Evolutionary conservation across 2,888 invertebrate genomes (phyloP), one percentile per base, ranked within the genome.

Genomic region (Volucella inflata): DNA sequence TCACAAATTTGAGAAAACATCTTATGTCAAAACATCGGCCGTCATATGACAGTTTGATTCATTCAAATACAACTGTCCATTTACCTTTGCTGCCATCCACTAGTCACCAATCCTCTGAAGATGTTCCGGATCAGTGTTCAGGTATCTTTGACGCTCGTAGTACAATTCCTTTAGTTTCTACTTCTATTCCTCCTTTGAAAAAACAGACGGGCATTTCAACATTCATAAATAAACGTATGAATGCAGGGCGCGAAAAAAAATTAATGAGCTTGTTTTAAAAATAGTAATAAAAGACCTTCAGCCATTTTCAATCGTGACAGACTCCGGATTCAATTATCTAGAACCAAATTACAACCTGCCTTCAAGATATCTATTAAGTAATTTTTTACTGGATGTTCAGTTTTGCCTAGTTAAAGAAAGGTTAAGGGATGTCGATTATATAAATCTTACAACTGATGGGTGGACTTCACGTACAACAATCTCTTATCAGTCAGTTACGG

Each of bases 1-100:
- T 72, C 0, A 72, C 60, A 42, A 72, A 72, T 51, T 60, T 60
- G 40, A 71, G 51, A 64, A 72, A 72, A 72, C 60, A 60, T 60
- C n/a, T 62, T 42, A 40, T 50, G 42, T 6, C 60, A 2, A 72
- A n/a, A 44, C 51, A 72, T 16, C 60, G 40, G n/a, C 1, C 72
- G 10, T 42, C 60, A 51, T 62, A 72, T 36, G 40, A n/a, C 4
- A 30, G 21, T 44, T 30, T 11, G 21, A 11, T 68, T 57, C 10
- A n/a, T n/a, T n/a, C 48, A 53, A 30, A 48, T n/a, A n/a, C n/a
- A 30, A n/a, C 17, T 8, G 12, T 42, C 2, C 40, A 51, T 11
- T 40, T 16, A 16, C 17, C 65, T 51, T 42, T 17, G 10, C 40
- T 44, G 53, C 44, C 53, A 10, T 55, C 55, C 3, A 68, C 55